Base-by-base conservation (phyloP, 2,113 vertebrate species). In the Pelecanus crispus region DNA sequence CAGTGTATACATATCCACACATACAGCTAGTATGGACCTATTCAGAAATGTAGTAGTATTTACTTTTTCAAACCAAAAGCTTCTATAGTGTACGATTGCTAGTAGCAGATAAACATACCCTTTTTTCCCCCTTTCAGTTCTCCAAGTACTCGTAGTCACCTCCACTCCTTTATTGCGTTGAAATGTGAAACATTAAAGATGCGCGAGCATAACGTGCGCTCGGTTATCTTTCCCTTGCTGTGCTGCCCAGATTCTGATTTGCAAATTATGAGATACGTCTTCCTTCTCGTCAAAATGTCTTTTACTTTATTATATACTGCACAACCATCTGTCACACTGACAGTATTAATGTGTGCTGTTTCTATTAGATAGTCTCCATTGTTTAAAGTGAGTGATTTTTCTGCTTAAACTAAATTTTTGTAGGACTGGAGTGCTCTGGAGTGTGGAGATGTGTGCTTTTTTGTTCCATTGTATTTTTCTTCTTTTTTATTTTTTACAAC, bases 321-420 rank as follows among this genome's bases (percentile, higher is more conserved):
- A 93, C 77, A 88, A 78, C 81, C 86, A 97, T 97, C 95, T 97
- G 97, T 97, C 97, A 97, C 40, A 26, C 18, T 97, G 97, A 96
- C 96, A 97, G 59, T 74, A 89, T 92, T 97, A 97, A 96, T 97
- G 86, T 63, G 94, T 79, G 61, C 82, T 96, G 65, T 94, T 97
- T 86, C 84, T 97, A 81, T 96, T 94, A 94, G 75, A 91, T 87
- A 68, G 87, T 92, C 59, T 95, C 75, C 56, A 87, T 95, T 95
- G 90, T 96, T 97, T 95, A 97, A 97, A 90, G 29, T 92, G 92
- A 89, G 28, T 85, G 75, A 93, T 97, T 91, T 81, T 92, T 81
- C 81, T 94, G 53, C 77, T 88, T 95, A 92, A 95, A 94, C 49
- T 82, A 86, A 49, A 62, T 85, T 74, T 80, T 75, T 94, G 40